A percentile compares a stretch with the other conserved stretches of the same genome.
Evolutionary conservation across 2,888 invertebrate species (phyloP).

Genomic region (Amblyjoppa fuscipennis): DNA sequence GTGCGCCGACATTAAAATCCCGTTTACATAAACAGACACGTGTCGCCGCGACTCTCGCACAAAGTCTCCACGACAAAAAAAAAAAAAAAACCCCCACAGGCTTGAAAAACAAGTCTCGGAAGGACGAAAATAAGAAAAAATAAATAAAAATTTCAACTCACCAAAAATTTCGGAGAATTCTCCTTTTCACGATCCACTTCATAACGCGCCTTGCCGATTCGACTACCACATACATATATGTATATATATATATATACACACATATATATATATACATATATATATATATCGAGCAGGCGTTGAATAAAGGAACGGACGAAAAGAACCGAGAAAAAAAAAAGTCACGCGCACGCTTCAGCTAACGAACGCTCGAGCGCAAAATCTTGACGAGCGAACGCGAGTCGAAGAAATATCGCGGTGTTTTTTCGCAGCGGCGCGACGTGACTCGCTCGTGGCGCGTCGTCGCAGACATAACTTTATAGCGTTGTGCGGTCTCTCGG

Average conservation of each 20-base stretch:
- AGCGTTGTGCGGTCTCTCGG: too few species aligned
- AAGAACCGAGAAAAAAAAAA: slow-evolving; percentile 17
- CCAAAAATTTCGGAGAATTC: neutral
- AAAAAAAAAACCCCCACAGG: neutral
- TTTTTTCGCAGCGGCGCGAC: slow-evolving; percentile 61
- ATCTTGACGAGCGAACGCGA: slow-evolving; percentile 69
- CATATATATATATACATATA: too few species aligned
- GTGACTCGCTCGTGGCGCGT: slow-evolving; percentile 29
- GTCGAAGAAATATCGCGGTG: slow-evolving; percentile 57
- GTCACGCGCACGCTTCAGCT: slow-evolving; percentile 26
- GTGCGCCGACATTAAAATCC: neutral
- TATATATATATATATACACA: too few species aligned
- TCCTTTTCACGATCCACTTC: neutral
- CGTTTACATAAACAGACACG: slow-evolving; percentile 24
- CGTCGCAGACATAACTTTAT: slow-evolving; percentile 53
- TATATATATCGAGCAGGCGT: neutral
- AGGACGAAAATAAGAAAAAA: neutral
- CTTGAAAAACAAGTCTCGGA: neutral
- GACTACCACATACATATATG: too few species aligned
- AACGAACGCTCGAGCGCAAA: slow-evolving; percentile 71
- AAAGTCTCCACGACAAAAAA: neutral
- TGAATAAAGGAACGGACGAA: neutral
- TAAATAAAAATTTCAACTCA: neutral
- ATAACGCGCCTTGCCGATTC: neutral
- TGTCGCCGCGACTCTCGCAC: neutral